Evolutionary conservation across 2,797 vertebrate species (phyloP).

Genomic region (Danio albolineatus): DNA sequence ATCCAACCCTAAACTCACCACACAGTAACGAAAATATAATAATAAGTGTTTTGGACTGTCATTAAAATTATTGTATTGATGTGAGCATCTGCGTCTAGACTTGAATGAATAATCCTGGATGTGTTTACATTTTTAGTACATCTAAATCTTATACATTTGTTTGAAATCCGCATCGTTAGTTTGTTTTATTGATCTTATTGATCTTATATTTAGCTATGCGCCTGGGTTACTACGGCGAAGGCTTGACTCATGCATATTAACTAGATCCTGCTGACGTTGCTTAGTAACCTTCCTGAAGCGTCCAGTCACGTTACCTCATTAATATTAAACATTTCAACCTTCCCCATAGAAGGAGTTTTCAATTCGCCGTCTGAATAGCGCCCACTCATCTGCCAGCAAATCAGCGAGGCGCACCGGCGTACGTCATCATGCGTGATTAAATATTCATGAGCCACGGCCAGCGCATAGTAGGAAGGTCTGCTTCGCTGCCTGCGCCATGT

Average conservation of each 20-base stretch:
- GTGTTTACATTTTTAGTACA: too few relatives aligned
- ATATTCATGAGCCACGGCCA: background rate
- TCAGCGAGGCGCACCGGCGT: background rate
- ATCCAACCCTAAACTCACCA: too few relatives aligned
- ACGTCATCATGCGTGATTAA: constrained; percentile 5
- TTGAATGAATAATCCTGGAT: too few relatives aligned
- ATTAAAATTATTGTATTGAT: too few relatives aligned
- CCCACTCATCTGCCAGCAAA: constrained; percentile 10
- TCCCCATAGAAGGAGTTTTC: constrained; percentile 17
- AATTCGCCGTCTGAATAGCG: constrained; percentile 17
- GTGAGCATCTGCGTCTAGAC: too few relatives aligned
- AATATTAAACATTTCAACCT: background rate
- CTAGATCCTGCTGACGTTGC: constrained; percentile 32
- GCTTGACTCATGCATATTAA: background rate
- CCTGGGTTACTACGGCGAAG: background rate
- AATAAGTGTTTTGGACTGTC: too few relatives aligned
- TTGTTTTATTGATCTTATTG: too few relatives aligned
- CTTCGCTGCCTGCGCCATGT: constrained; percentile 12
- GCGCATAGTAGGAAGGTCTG: background rate
- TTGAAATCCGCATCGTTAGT: too few relatives aligned
- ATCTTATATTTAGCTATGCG: too few relatives aligned
- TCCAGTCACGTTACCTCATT: constrained; percentile 7
- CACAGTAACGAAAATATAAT: too few relatives aligned
- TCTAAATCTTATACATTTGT: too few relatives aligned
- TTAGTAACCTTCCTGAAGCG: constrained; percentile 37